Percentiles rank a stretch among this genome's conserved stretches.
Evolutionary conservation across 1,140 invertebrate species (phyloP).

Genomic region (Drosophila bipectinata): DNA sequence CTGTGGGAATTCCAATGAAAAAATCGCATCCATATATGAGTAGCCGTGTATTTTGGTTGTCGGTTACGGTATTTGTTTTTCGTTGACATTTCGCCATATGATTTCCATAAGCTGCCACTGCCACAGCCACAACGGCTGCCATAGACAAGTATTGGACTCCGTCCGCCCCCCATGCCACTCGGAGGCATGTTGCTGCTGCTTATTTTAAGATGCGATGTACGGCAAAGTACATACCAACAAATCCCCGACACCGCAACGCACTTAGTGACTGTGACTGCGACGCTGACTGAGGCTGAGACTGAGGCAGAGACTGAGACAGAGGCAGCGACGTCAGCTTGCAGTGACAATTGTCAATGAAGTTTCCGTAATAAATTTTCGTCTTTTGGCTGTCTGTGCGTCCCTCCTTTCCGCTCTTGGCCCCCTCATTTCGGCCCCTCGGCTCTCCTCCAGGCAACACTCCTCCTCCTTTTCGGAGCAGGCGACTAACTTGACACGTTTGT

Average conservation of each 20-base stretch:
- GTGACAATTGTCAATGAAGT: conserved; percentile 82
- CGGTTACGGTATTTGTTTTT: conserved; percentile 54
- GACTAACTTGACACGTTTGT: conserved; percentile 62
- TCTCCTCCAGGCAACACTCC: conserved; percentile 33
- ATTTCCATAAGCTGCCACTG: conserved; percentile 77
- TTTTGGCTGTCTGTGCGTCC: conserved; percentile 58
- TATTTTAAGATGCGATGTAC: conserved; percentile 65
- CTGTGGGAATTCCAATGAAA: conserved; percentile 23
- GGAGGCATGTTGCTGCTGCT: conserved; percentile 76
- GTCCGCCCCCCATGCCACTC: background rate
- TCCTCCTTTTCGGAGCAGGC: conserved; percentile 19
- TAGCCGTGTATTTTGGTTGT: conserved; percentile 32
- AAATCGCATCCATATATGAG: conserved; percentile 38
- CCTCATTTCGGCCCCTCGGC: background rate
- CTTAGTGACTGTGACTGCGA: conserved; percentile 45
- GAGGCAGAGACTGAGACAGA: conserved; percentile 17
- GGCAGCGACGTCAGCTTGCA: conserved; percentile 70
- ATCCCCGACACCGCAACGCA: conserved; percentile 78
- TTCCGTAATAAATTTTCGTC: conserved; percentile 81
- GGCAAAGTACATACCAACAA: conserved; percentile 60
- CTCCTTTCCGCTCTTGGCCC: background rate
- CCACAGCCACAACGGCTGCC: conserved; percentile 57
- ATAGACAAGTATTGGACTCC: conserved; percentile 65
- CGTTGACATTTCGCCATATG: conserved; percentile 78
- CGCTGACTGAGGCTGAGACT: background rate